phyloP scores from a whole-genome alignment of 2,113 vertebrate genomes.

The Bothrops jararaca region DNA sequence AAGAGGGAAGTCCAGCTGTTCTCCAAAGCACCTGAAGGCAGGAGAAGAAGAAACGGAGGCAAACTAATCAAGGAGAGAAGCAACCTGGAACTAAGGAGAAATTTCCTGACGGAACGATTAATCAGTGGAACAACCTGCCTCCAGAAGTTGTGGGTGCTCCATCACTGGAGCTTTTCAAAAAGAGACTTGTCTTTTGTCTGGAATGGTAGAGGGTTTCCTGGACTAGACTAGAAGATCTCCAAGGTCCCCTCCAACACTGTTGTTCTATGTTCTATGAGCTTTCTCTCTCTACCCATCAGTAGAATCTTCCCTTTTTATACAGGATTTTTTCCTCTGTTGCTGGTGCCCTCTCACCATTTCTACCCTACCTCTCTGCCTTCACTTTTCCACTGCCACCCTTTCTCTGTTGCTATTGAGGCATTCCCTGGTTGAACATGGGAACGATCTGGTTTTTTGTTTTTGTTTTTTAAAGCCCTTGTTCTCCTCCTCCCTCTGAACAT shows the following conservation, averaged over 20 bases:
- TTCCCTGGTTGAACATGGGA: slow-evolving; percentile 65
- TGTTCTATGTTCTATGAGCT: not conserved
- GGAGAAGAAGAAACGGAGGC: too few species aligned
- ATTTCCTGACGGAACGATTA: too few species aligned
- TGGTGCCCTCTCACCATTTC: slow-evolving; percentile 32
- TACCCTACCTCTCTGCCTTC: slow-evolving; percentile 35
- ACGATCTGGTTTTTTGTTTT: slow-evolving; percentile 64
- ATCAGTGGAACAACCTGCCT: too few species aligned
- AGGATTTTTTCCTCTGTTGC: not conserved
- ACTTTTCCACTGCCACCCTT: slow-evolving; percentile 57
- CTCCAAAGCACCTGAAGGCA: not conserved
- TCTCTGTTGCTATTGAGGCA: slow-evolving; percentile 52
- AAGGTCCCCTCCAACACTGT: not conserved
- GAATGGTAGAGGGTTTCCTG: not conserved
- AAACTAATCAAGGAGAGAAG: too few species aligned
- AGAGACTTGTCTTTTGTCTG: too few species aligned
- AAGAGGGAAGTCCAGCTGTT: not conserved
- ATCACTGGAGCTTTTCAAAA: too few species aligned
- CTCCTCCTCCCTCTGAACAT: slow-evolving; percentile 55
- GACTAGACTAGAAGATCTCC: not conserved
- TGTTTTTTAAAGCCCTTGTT: slow-evolving; percentile 57
- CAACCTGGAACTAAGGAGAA: too few species aligned
- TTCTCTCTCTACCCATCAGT: not conserved
- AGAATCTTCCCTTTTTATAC: not conserved
- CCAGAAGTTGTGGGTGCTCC: too few species aligned